Evolutionary conservation across 2,113 vertebrate genomes (phyloP).

Genomic region (Hippocampus barbouri): DNA sequence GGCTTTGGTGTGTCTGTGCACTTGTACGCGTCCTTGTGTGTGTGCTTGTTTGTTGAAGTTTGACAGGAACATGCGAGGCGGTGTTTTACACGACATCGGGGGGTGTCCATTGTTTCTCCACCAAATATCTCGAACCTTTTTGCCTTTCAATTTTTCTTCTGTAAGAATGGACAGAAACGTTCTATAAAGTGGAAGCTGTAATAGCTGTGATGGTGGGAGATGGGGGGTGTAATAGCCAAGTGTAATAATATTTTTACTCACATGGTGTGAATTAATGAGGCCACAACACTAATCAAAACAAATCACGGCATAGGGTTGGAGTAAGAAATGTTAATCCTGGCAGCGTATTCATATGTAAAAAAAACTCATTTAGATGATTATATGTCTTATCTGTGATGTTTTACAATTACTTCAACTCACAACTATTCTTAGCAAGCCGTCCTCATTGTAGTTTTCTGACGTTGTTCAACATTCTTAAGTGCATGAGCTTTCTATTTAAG

Average conservation of each 20-base stretch:
- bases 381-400: constrained; percentile 5
- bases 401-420: constrained; percentile 8
- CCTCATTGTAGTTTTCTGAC: neutral
- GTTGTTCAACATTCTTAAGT: constrained; percentile 7
- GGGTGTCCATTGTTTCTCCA: no score
- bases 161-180: neutral
- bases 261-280: constrained; percentile 7
- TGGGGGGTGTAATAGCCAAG: neutral
- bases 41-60: constrained; percentile 9
- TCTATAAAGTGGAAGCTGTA: neutral
- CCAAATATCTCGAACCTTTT: neutral
- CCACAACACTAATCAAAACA: constrained; percentile 49
- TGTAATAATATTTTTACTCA: neutral
- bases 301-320: constrained; percentile 12
- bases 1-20: constrained; percentile 18
- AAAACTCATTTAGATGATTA: constrained; percentile 24
- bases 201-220: neutral
- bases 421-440: constrained; percentile 3
- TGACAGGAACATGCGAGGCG: neutral
- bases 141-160: neutral
- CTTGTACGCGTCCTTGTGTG: constrained; percentile 1
- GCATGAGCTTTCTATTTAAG: constrained; percentile 19
- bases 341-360: constrained; percentile 27
- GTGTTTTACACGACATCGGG: neutral
- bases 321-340: constrained; percentile 54